Evolutionary conservation across 2,113 vertebrate genomes (phyloP).

Genomic region (Psilopsiagon aymara): DNA sequence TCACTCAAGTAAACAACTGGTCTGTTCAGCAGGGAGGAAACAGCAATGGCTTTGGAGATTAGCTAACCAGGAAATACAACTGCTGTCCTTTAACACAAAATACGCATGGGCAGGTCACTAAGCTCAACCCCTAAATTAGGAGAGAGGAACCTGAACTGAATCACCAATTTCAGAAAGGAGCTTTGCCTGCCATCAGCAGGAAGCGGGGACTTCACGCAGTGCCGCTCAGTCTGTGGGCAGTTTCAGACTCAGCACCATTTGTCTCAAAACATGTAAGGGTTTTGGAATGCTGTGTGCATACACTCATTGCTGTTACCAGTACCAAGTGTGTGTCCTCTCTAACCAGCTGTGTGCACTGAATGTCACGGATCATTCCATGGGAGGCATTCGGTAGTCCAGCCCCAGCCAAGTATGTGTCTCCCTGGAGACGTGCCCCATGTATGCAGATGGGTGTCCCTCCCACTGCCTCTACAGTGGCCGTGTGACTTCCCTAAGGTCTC

Average conservation of each 20-base stretch:
- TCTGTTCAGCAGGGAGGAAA: not conserved
- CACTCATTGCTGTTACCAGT: rapidly evolving
- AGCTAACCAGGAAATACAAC: not conserved
- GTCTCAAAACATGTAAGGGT: not conserved
- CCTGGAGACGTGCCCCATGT: rapidly evolving
- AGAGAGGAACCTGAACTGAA: not conserved
- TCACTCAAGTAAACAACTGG: not conserved
- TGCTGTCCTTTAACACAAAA: not conserved
- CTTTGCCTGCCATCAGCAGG: not conserved
- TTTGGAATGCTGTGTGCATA: rapidly evolving
- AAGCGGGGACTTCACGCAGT: rapidly evolving
- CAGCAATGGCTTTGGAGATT: not conserved
- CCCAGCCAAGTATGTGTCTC: not conserved
- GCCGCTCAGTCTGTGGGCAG: rapidly evolving
- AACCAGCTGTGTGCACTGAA: rapidly evolving
- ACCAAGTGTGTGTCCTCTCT: rapidly evolving
- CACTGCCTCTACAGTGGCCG: rapidly evolving
- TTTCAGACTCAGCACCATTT: not conserved
- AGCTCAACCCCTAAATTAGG: not conserved
- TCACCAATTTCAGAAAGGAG: not conserved
- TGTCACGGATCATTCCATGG: rapidly evolving
- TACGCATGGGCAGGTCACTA: not conserved
- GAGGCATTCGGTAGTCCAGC: not conserved
- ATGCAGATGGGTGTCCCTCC: rapidly evolving
- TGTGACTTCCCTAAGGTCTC: rapidly evolving